Evolutionary conservation across 2,113 vertebrate genomes (phyloP).

Genomic region (cat (Felis catus)): F.catus_Fca126_mat1.0 CM031412.1:188196001-188196500

Average conservation of each 20-base stretch:
- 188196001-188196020: constrained; percentile 15
- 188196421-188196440: constrained; percentile 16
- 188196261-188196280: constrained; percentile 56
- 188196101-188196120: neutral
- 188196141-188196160: neutral
- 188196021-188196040: neutral
- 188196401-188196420: constrained; percentile 34
- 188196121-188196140: neutral
- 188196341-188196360: constrained; percentile 55
- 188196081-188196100: neutral
- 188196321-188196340: constrained; percentile 54
- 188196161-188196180: neutral
- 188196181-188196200: neutral
- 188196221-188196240: neutral
- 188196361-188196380: neutral
- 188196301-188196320: constrained; percentile 48
- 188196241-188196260: constrained; percentile 34
- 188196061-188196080: neutral
- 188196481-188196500: neutral
- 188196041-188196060: neutral
- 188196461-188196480: neutral
- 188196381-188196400: neutral
- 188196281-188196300: constrained; percentile 38
- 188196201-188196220: neutral
- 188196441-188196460: neutral